These are phyloP conservation scores for Drosophila azteca DNA, from an alignment of 1,140 invertebrate species.

Conservation along the genomic window DNA sequence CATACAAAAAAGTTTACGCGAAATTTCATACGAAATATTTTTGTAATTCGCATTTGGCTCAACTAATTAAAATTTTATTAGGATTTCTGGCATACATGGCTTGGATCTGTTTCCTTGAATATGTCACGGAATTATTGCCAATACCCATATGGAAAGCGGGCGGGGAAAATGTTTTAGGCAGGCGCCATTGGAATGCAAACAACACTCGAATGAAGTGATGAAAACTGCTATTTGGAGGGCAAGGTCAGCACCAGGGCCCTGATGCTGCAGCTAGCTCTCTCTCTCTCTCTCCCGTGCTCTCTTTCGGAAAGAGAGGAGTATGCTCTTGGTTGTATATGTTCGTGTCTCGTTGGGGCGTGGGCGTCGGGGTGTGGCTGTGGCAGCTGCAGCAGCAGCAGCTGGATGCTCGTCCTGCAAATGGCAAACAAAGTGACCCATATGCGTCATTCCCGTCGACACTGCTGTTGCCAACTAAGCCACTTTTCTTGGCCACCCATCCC, in stretches of 20 bases:
- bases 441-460: conserved; percentile 14
- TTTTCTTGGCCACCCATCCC: conserved; percentile 26
- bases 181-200: conserved; percentile 38
- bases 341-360: background rate
- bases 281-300: background rate
- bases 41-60: conserved; percentile 14
- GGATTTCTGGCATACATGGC: background rate
- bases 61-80: conserved; percentile 18
- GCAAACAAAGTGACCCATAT: conserved; percentile 48
- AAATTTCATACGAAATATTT: conserved; percentile 20
- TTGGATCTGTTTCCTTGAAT: conserved; percentile 2
- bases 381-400: conserved; percentile 20
- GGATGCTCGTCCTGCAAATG: conserved; percentile 34
- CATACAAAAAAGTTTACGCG: conserved; percentile 14
- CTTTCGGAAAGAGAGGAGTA: conserved; percentile 8
- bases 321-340: conserved; percentile 9
- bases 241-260: conserved; percentile 46
- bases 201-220: conserved; percentile 4
- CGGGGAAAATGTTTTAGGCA: conserved; percentile 26
- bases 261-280: background rate
- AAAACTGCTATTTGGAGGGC: conserved; percentile 41
- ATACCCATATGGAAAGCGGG: conserved; percentile 40
- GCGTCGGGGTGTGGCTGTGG: background rate
- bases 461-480: conserved; percentile 27
- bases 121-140: conserved; percentile 21